Percentiles rank a stretch among this genome's conserved stretches.
Conservation (phyloP, 2,888 invertebrate species). For the Caenorhabditis becei region DNA sequence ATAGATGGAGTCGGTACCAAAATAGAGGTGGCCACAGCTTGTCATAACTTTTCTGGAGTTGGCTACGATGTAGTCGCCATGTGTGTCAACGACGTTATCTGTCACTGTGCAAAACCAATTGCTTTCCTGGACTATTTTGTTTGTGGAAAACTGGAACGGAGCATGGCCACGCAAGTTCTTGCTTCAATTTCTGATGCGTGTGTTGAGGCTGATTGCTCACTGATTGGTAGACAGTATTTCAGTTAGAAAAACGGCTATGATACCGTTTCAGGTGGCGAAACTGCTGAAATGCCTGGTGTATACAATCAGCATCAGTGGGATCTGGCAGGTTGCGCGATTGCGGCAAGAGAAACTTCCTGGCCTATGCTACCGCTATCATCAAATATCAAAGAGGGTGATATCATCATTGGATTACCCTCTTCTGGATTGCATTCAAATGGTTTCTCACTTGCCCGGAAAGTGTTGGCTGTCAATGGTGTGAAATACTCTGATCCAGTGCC, state of each 20-base stretch:
- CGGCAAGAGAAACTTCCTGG: conserved; percentile 89
- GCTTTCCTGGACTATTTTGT: conserved; percentile 98
- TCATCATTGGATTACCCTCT: conserved; percentile 91
- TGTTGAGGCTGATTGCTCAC: conserved; percentile 89
- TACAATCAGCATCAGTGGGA: conserved; percentile 93
- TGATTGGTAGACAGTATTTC: conserved; percentile 87
- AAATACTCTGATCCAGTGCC: conserved; percentile 55
- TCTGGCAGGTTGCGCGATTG: conserved; percentile 95
- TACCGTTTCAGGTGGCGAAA: conserved; percentile 88
- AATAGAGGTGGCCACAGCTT: conserved; percentile 86
- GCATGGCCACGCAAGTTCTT: conserved; percentile 83
- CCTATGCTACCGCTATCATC: conserved; percentile 82
- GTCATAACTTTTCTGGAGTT: conserved; percentile 82
- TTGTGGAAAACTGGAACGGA: conserved; percentile 90
- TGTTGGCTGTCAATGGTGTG: conserved; percentile 58
- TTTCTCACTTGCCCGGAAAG: conserved; percentile 85
- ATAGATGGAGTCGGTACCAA: conserved; percentile 98
- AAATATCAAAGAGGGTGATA: conserved; percentile 87
- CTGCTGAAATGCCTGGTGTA: conserved; percentile 97
- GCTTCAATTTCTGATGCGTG: conserved; percentile 93
- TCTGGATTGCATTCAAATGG: conserved; percentile 96
- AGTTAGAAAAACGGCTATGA: not conserved
- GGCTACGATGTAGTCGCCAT: conserved; percentile 95
- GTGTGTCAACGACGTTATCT: conserved; percentile 97
- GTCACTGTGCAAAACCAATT: conserved; percentile 95